A percentile compares a stretch with the other conserved stretches of the same genome.
These are phyloP conservation scores for Steinernema khuongi DNA, from an alignment of 1,140 invertebrate genomes.

Conservation along the genomic window DNA sequence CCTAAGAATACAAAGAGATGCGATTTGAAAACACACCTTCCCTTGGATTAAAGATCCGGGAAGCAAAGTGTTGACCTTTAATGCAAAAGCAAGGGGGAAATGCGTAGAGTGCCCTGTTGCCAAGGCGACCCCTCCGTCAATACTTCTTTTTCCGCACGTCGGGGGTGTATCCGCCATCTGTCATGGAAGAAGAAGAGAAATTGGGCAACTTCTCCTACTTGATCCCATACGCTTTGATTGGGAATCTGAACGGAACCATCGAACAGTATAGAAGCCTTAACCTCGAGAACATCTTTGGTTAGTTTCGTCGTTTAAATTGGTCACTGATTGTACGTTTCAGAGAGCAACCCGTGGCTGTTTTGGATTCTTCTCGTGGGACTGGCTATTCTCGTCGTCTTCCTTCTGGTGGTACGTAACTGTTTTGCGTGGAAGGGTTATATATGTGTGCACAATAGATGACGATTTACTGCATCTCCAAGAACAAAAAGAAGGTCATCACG, in stretches of 20 bases:
- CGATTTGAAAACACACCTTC: too few species aligned
- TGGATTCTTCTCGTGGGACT: not conserved
- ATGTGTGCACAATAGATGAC: too few species aligned
- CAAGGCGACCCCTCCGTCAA: not conserved
- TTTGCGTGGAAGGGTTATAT: too few species aligned
- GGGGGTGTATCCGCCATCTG: not conserved
- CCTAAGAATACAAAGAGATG: too few species aligned
- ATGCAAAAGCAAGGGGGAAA: too few species aligned
- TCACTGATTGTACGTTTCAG: not conserved
- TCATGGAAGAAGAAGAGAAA: not conserved
- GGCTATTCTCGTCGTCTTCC: not conserved
- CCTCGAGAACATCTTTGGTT: conserved; percentile 2
- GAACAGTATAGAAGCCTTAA: not conserved
- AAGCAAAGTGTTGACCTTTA: too few species aligned
- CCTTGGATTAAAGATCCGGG: too few species aligned
- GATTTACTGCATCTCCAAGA: not conserved
- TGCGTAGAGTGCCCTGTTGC: not conserved
- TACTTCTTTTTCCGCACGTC: not conserved
- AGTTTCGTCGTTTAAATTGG: not conserved
- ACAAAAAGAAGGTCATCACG: not conserved
- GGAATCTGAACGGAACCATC: not conserved
- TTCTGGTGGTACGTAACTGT: too few species aligned
- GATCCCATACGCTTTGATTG: not conserved
- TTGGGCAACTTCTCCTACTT: not conserved
- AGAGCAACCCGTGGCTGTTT: not conserved